Evolutionary conservation across 1,140 invertebrate species (phyloP).

Genomic region (Melanaphis sacchari): DNA sequence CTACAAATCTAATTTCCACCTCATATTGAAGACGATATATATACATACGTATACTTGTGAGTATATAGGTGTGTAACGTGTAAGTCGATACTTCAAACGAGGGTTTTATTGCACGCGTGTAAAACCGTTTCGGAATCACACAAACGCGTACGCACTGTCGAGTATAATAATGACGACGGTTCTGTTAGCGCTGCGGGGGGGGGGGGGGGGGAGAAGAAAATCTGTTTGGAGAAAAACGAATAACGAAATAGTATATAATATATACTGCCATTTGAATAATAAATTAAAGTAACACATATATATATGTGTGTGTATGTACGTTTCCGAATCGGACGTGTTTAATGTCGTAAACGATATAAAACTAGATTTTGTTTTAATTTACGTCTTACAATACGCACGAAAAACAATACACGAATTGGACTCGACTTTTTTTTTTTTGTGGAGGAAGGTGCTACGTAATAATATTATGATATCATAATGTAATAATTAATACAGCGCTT

Average conservation of each 20-base stretch:
- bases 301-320: no score
- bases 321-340: not conserved
- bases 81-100: conserved; percentile 26
- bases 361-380: not conserved
- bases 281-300: not conserved
- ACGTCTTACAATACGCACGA: no score
- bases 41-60: not conserved
- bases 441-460: no score
- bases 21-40: conserved; percentile 4
- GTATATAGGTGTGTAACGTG: not conserved
- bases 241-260: not conserved
- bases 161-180: not conserved
- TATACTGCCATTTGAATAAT: not conserved
- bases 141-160: not conserved
- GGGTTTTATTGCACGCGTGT: not conserved
- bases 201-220: not conserved
- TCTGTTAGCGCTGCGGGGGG: not conserved
- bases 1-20: conserved; percentile 56
- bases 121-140: not conserved
- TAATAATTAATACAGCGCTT: no score
- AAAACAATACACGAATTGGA: no score
- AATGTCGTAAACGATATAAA: not conserved
- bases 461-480: no score
- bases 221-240: not conserved
- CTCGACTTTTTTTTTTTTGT: no score